phyloP scores from a whole-genome alignment of 2,113 vertebrate genomes.

The Actenoides hombroni region DNA sequence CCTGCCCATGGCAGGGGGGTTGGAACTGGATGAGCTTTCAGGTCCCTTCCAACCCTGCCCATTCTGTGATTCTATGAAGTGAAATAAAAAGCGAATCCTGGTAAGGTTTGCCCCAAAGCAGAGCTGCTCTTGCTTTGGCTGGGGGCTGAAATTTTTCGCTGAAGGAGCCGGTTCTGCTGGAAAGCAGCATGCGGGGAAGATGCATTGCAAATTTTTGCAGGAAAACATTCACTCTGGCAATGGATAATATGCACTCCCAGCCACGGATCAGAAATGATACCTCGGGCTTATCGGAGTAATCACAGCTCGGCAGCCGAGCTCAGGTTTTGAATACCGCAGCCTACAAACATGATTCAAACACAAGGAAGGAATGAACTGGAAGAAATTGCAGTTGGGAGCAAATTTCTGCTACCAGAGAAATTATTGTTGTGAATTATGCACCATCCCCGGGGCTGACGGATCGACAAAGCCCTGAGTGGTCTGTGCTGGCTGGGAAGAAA shows the following conservation, averaged over 20 bases:
- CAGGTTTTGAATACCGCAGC: not conserved
- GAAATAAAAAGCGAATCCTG: not conserved
- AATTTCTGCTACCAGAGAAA: not conserved
- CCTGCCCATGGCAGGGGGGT: no score
- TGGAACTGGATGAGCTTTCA: no score
- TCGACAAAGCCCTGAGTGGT: not conserved
- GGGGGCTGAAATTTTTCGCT: not conserved
- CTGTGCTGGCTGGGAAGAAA: not conserved
- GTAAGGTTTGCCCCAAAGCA: not conserved
- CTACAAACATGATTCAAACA: not conserved
- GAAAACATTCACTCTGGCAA: not conserved
- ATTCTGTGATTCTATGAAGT: no score
- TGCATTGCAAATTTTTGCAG: not conserved
- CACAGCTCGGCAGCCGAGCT: not conserved
- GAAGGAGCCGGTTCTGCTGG: not conserved
- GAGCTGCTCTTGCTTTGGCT: not conserved
- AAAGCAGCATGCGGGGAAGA: rapidly evolving
- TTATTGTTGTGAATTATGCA: not conserved
- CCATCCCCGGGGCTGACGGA: not conserved
- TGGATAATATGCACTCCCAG: not conserved
- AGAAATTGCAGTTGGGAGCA: not conserved
- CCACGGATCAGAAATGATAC: not conserved
- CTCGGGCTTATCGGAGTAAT: not conserved
- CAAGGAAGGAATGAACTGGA: not conserved
- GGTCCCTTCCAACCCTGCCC: no score